phyloP scores from a whole-genome alignment of 92 coral and sea anemone species.

The Porites rus region DNA sequence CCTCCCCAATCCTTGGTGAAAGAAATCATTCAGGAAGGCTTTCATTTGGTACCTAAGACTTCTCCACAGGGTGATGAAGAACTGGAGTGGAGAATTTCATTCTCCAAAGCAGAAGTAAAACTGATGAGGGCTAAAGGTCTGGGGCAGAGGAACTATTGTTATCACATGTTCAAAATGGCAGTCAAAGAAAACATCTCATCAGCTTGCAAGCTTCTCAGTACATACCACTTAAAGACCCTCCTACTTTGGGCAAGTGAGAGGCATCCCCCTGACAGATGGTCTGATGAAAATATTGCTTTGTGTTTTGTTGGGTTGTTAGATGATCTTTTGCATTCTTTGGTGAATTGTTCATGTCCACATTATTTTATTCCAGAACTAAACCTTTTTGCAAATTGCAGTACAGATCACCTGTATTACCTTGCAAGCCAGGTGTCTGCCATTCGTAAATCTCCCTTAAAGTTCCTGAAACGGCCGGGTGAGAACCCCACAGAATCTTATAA shows the following conservation, averaged over 20 bases:
- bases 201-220: constrained; percentile 26
- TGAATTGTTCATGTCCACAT: constrained; percentile 46
- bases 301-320: constrained; percentile 58
- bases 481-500: constrained; percentile 38
- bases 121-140: constrained; percentile 16
- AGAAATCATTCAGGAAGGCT: constrained; percentile 39
- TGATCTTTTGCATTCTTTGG: constrained; percentile 58
- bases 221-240: constrained; percentile 68
- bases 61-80: constrained; percentile 53
- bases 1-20: constrained; percentile 40
- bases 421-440: constrained; percentile 52
- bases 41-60: constrained; percentile 57
- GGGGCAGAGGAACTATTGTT: constrained; percentile 36
- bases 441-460: constrained; percentile 41
- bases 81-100: constrained; percentile 69
- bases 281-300: constrained; percentile 45
- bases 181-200: constrained; percentile 26
- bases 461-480: constrained; percentile 37
- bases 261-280: constrained; percentile 41
- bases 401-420: constrained; percentile 25
- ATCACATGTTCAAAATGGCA: constrained; percentile 50
- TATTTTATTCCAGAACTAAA: constrained; percentile 55
- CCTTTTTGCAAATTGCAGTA: constrained; percentile 28
- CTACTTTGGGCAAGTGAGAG: constrained; percentile 63
- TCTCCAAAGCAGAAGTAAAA: constrained; percentile 58